Percentiles rank a stretch among this genome's conserved stretches.
phyloP scores from a whole-genome alignment of 2,113 vertebrate genomes.

The Ursus arctos region DNA sequence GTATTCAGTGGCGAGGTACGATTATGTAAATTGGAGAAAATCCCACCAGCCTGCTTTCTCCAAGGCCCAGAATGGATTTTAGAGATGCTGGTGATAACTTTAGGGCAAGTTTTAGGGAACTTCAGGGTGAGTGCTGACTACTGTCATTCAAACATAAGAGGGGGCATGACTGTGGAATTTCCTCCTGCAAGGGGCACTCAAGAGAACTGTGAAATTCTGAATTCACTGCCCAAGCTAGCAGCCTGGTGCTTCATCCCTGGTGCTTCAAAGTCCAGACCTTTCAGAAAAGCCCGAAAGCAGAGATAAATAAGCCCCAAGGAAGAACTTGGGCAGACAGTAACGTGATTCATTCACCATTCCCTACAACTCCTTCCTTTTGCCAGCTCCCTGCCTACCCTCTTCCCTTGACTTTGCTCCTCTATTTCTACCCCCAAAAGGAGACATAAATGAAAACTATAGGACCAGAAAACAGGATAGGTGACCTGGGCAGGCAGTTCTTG shows the following conservation, averaged over 20 bases:
- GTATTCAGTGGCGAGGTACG: neutral
- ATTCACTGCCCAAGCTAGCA: neutral
- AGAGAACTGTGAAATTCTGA: constrained; percentile 47
- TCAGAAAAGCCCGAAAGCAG: neutral
- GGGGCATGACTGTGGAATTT: neutral
- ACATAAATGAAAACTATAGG: neutral
- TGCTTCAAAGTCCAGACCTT: neutral
- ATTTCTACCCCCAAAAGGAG: neutral
- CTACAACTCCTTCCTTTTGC: neutral
- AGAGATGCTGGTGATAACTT: neutral
- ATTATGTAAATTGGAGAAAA: neutral
- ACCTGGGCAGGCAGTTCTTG: neutral
- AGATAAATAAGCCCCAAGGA: neutral
- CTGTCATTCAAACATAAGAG: neutral
- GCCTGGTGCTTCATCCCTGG: neutral
- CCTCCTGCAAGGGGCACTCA: neutral
- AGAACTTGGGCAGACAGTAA: neutral
- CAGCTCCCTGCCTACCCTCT: neutral
- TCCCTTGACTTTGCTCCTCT: neutral
- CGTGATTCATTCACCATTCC: neutral
- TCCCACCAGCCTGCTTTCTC: neutral
- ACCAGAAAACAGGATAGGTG: neutral
- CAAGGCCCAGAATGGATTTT: neutral
- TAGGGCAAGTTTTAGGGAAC: neutral
- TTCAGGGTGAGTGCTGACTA: neutral